Base-by-base conservation (phyloP, 1,140 invertebrate genomes). In the Plectrocnemia conspersa region DNA sequence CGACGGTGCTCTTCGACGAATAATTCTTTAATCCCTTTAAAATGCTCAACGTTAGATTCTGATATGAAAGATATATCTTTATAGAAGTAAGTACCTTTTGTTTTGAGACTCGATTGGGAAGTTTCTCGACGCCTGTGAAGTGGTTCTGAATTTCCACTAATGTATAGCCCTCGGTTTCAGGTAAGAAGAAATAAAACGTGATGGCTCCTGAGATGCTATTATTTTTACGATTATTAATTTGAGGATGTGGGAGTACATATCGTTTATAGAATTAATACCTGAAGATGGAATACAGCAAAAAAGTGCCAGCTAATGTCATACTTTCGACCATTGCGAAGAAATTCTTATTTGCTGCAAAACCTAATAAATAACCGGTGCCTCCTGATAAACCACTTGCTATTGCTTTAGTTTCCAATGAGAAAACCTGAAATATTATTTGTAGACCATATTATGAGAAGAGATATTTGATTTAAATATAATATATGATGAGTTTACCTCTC, bases 121-220 rank as follows among this genome's bases (percentile, higher is more conserved):
- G 61, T 53, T 66, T 74, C 21, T 72, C 66, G 11, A 73, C 60
- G 0, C 78, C 78, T 0, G 73, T 70, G 54, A 75, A 82, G 57
- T 81, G 78, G 21, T 79, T 73, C 16, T 67, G 66, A 11, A 72
- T 70, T 66, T 89, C 83, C 41, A 78, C 75, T 0, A 87, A 68
- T 1, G 81, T 78, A 62, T 81, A 79, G 2, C 82, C 82, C 66
- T 88, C 86, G 0, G 87, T 89, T 73, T 89, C 86, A 0, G 86
- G 86, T 27, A 79, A 58, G 3, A 72, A 66, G 38, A 77, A 78
- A 56, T 79, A 82, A 1, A 84, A 62, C 1, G 74, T 48, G 1
- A 76, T 44, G 5, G 80, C 68, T 2, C 85, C 84, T 2, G 82
- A 45, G 45, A 92, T 80, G 27, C 86, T 73, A 11, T 3, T 5